Percentiles rank a stretch among this genome's conserved stretches.
Conservation (phyloP, 2,888 invertebrate species). For the Eilema sororculum region DNA sequence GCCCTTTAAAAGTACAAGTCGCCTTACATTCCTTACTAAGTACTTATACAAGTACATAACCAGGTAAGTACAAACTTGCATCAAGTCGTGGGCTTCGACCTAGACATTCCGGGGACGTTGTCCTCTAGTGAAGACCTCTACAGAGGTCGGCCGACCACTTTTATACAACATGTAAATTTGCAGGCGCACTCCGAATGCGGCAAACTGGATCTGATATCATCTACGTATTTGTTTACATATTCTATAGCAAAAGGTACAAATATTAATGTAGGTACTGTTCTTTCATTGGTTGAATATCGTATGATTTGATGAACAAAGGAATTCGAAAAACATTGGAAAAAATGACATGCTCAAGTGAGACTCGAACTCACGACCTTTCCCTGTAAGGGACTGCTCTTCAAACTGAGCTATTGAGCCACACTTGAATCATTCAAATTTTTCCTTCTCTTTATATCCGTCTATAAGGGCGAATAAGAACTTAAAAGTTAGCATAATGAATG, state of each 20-base stretch:
- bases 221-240: conserved; percentile 28
- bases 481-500: too few relatives aligned
- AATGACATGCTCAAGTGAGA: too few relatives aligned
- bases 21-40: too few relatives aligned
- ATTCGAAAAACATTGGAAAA: too few relatives aligned
- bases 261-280: too few relatives aligned
- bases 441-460: too few relatives aligned
- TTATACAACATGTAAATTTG: conserved; percentile 39
- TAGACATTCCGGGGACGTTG: conserved; percentile 57
- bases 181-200: conserved; percentile 6
- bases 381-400: too few relatives aligned
- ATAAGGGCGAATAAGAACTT: too few relatives aligned
- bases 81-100: conserved; percentile 31
- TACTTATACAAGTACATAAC: conserved; percentile 2
- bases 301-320: background rate
- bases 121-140: conserved; percentile 44
- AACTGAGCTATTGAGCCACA: too few relatives aligned
- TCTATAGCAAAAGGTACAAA: conserved; percentile 12
- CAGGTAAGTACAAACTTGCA: conserved; percentile 5
- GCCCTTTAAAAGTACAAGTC: background rate
- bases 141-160: conserved; percentile 42
- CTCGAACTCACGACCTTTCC: too few relatives aligned
- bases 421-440: too few relatives aligned
- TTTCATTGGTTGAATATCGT: background rate
- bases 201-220: conserved; percentile 40